A percentile compares a stretch with the other conserved stretches of the same genome.
Evolutionary conservation across 2,888 invertebrate species (phyloP).

Genomic region (Oasisia sp.): DNA sequence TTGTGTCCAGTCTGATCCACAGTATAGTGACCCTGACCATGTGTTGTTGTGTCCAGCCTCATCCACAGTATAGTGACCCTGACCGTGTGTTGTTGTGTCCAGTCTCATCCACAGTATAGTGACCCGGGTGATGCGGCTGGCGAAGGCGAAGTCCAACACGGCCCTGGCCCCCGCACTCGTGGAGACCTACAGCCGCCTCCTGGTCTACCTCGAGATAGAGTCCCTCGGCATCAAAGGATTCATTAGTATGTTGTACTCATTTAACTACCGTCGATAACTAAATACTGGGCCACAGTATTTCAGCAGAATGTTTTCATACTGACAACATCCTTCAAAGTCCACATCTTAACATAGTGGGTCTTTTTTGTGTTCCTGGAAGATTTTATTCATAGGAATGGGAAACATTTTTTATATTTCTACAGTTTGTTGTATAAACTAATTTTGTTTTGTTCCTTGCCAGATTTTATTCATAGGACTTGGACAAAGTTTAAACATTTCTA

Average conservation of each 20-base stretch:
- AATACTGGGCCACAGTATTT: background rate
- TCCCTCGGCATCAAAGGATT: slow-evolving; percentile 96
- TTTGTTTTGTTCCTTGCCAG: background rate
- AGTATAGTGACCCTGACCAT: background rate
- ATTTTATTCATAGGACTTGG: no score
- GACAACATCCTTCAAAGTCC: background rate
- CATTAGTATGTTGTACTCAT: slow-evolving; percentile 74
- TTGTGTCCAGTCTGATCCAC: background rate
- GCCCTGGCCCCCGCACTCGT: slow-evolving; percentile 80
- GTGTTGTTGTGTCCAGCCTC: slow-evolving; percentile 66
- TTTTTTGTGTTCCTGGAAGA: background rate
- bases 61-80: slow-evolving; percentile 75
- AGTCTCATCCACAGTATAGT: slow-evolving; percentile 76
- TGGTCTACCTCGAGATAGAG: slow-evolving; percentile 96
- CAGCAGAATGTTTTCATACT: background rate
- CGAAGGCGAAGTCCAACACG: slow-evolving; percentile 76
- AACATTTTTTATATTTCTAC: no score
- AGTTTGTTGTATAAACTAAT: background rate
- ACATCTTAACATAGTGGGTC: background rate
- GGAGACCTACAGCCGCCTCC: slow-evolving; percentile 90
- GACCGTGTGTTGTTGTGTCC: slow-evolving; percentile 71
- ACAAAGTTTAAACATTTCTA: background rate
- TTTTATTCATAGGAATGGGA: no score
- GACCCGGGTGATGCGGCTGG: slow-evolving; percentile 87
- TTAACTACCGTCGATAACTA: background rate